phyloP scores from a whole-genome alignment of 2,888 invertebrate species.

The Sphinx pinastri region DNA sequence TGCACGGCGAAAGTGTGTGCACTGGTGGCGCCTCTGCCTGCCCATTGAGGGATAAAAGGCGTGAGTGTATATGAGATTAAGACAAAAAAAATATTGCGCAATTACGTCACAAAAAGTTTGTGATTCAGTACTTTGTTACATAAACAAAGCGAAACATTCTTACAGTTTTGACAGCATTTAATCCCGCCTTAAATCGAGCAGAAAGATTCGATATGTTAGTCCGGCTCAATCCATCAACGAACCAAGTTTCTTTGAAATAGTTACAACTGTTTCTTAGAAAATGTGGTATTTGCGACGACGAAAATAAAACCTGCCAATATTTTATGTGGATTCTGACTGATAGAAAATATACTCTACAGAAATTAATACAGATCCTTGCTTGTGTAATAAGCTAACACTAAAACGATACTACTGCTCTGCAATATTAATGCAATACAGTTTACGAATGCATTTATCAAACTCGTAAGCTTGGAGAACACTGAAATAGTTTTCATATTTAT shows the following conservation, averaged over 20 bases:
- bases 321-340: background rate
- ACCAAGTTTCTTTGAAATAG: slow-evolving; percentile 5
- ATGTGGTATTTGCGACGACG: background rate
- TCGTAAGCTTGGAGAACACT: background rate
- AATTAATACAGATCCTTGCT: background rate
- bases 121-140: background rate
- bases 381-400: background rate
- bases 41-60: too few species aligned
- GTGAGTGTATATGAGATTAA: too few species aligned
- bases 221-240: slow-evolving; percentile 10
- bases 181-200: slow-evolving; percentile 1
- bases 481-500: slow-evolving; percentile 4
- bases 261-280: slow-evolving; percentile 9
- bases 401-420: background rate
- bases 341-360: background rate
- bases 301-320: background rate
- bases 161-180: slow-evolving; percentile 3
- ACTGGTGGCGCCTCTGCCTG: too few species aligned
- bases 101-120: slow-evolving; percentile 1
- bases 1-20: too few species aligned
- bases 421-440: background rate
- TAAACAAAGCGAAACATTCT: background rate
- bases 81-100: background rate
- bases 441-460: background rate
- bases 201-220: background rate